Evolutionary conservation across 2,888 invertebrate species (phyloP), one percentile per base, ranked within the genome.

Genomic region (Cenopis cana): DNA sequence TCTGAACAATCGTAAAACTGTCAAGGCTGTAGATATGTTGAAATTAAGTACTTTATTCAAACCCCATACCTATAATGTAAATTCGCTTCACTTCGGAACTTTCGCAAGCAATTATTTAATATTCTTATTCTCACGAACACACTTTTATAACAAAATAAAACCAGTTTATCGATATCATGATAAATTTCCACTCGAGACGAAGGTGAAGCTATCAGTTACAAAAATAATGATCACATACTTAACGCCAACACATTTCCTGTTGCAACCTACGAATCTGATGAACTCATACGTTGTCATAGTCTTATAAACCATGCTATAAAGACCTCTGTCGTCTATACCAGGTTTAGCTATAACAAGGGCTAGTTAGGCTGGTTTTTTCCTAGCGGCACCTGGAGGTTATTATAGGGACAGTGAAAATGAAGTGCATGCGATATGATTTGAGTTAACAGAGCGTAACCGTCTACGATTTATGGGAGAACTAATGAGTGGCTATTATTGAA

Each of bases 241-340:
- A 72, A 81, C 83, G 76, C 83, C 83, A 77, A 83, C 82, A 74
- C 77, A 75, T 76, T 83, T 84, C 83, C 82, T 79, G 78, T 74
- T 69, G 73, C 73, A 67, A 71, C 75, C 80, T 74, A 78, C 76
- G 61, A 67, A 71, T 50, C 29, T 50, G 66, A 67, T 56, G 66
- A 56, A 71, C 55, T 67, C 50, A 60, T 60, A 54, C 18, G 49
- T 62, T 55, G 56, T 73, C 74, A 74, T 74, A 69, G 70, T 62
- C 52, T 64, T 52, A 24, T 49, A 49, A 66, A 72, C 72, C 69
- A 70, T 38, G n/a, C 20, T 59, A 38, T n/a, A 46, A 54, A 70
- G 70, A 75, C 41, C 59, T 50, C 41, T 20, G 33, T 10, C 10
- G 20, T 17, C 57, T 59, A 38, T 18, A 24, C 2, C 14, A 56